phyloP scores from a whole-genome alignment of 1,140 invertebrate genomes.

The Pogonus chalceus region DNA sequence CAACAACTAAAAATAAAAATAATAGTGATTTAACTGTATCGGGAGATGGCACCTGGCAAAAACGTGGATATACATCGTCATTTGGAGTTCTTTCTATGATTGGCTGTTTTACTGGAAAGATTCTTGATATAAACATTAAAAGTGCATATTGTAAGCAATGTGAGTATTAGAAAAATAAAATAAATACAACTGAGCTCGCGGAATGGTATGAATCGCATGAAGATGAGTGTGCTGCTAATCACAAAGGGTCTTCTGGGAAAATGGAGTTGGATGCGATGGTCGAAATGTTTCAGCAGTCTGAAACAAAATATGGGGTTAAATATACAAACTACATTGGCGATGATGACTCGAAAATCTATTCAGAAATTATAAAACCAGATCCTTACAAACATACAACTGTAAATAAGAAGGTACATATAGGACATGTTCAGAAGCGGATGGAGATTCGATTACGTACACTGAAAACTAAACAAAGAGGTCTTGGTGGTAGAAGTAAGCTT shows the following conservation, averaged over 20 bases:
- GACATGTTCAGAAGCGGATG: conserved; percentile 25
- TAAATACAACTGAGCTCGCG: conserved; percentile 14
- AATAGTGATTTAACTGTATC: too few species aligned
- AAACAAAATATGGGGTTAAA: conserved; percentile 15
- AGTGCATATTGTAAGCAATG: too few species aligned
- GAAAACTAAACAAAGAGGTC: conserved; percentile 15
- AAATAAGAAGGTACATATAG: conserved; percentile 22
- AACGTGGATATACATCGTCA: conserved; percentile 16
- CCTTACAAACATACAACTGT: conserved; percentile 13
- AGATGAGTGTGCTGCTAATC: conserved; percentile 20
- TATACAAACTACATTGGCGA: conserved; percentile 24
- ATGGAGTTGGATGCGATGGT: conserved; percentile 23
- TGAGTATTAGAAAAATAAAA: conserved; percentile 15
- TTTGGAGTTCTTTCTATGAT: conserved; percentile 19
- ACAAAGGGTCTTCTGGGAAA: conserved; percentile 20
- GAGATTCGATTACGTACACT: conserved; percentile 18
- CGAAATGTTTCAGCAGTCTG: conserved; percentile 23
- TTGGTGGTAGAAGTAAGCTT: conserved; percentile 20
- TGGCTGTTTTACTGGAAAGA: conserved; percentile 20
- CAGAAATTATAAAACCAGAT: conserved; percentile 14
- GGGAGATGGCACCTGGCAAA: conserved; percentile 17
- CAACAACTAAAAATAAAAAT: too few species aligned
- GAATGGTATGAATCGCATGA: conserved; percentile 18
- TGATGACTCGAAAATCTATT: conserved; percentile 19
- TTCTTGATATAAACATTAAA: too few species aligned